Evolutionary conservation across 23 tunicate genomes (phyloP).

Genomic region (Halocynthia aurantium): DNA sequence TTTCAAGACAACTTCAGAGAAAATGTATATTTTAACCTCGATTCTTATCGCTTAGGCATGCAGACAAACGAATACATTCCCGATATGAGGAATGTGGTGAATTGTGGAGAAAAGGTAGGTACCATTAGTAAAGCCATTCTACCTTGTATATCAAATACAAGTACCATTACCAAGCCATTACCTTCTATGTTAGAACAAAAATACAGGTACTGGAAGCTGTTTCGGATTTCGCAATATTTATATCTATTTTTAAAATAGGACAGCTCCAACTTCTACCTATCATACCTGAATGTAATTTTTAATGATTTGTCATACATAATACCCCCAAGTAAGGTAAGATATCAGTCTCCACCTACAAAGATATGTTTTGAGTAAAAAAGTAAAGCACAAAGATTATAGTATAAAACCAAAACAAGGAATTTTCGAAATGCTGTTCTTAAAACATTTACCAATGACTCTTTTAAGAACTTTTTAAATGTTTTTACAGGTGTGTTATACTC

Average conservation of each 20-base stretch:
- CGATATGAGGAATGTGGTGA: neutral
- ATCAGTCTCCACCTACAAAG: too few relatives aligned
- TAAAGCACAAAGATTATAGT: too few relatives aligned
- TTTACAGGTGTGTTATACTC: constrained; percentile 7
- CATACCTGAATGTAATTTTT: too few relatives aligned
- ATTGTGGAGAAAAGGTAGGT: constrained; percentile 15
- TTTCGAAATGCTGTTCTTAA: too few relatives aligned
- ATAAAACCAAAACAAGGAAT: too few relatives aligned
- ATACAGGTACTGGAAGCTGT: too few relatives aligned
- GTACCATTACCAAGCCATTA: neutral
- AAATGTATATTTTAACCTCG: constrained; percentile 9
- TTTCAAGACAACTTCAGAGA: neutral
- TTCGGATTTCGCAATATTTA: too few relatives aligned
- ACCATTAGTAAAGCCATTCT: neutral
- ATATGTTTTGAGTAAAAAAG: too few relatives aligned
- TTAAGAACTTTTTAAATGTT: neutral
- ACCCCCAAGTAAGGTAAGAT: too few relatives aligned
- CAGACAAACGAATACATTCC: neutral
- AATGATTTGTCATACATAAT: too few relatives aligned
- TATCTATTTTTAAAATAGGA: too few relatives aligned
- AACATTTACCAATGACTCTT: neutral
- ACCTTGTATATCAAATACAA: neutral
- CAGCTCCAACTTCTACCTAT: too few relatives aligned
- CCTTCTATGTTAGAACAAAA: neutral
- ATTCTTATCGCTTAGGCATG: neutral